Evolutionary conservation across 2,797 vertebrate species (phyloP), one percentile per base, ranked within the genome.

Genomic region (Pteropus rufus): DNA sequence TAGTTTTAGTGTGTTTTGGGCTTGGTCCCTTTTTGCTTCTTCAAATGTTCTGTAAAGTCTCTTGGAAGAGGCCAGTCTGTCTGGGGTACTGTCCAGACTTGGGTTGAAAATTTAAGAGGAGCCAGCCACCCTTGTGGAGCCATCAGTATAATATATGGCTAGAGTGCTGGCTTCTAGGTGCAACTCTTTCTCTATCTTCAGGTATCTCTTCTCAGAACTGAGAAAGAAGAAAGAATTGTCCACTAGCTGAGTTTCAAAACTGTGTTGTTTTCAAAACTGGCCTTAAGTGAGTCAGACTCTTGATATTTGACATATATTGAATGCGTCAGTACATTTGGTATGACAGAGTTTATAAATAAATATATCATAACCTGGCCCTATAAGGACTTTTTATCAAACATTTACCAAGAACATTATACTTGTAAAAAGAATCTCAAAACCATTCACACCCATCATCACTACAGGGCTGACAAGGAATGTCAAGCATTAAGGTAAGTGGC

Each of bases 381-480:
- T 64, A 26, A 84, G 69, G 49, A 84, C 58, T 36, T 67, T 93
- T 90, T 93, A 70, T 93, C 90, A 69, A 87, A 95, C 39, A 62
- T 73, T 94, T 82, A 88, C 52, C 24, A 86, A 92, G 31, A 91
- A 77, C 6, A 44, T 96, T 88, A 80, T 12, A 34, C 65, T 23
- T 88, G 69, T 64, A 93, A 69, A 91, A 26, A 21, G 24, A 86
- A 67, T 73, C 83, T 34, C 34, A 76, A 85, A 91, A 14, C 46
- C 39, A 79, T 69, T 21, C n/a, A 65, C 26, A 73, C 31, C 16
- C 70, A 83, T 76, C 56, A 62, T 81, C 36, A 62, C 23, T 49
- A 24, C 64, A 80, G 70, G 26, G 10, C 67, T 93, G 82, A 77
- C 34, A 81, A 87, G 23, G 65, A 83, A 24, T 89, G 36, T 54